Base-by-base conservation (phyloP, 2,113 vertebrate genomes). In the Chloropsis cyanopogon region DNA sequence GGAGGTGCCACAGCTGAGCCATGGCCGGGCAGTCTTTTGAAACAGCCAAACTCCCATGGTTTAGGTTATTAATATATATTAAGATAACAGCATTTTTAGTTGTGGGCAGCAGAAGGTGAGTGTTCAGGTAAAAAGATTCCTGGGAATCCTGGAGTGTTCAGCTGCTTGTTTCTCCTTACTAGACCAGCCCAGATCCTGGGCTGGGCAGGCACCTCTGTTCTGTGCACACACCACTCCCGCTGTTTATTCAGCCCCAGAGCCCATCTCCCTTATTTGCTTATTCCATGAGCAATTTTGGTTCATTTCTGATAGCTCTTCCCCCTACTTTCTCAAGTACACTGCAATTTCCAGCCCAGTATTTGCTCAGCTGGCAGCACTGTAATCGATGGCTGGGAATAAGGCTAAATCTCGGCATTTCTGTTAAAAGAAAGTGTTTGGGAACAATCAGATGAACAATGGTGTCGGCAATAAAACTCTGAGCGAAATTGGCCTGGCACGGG, bases 251-350 rank as follows among this genome's bases (percentile, higher is more conserved):
- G 2, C 82, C 60, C 57, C 82, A 59, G 44, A 92, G 70, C 56
- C 88, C 80, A 57, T 72, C 82, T 72, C 73, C 53, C 84, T 90
- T 61, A 82, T 87, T 82, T 90, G 73, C 70, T 95, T 92, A 77
- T 79, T 90, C 50, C 50, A 33, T 3, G 25, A 80, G 54, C 63
- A 77, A 21, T 63, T 83, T 86, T 59, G 86, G 63, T 20, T 28
- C 25, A 25, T 61, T 89, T 89, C 87, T 61, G 66, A 42, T 53
- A 53, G 71, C 22, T 68, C 46, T 73, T 20, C 22, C 29, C 25
- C 44, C 70, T 20, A 4, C 82, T 69, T 79, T 37, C 75, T 37
- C 61, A 53, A 68, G 49, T 6, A 15, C 69, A 31, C 25, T 35
- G 57, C 72, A 41, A 69, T 91, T 95, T 80, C 61, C 52, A 85